Conservation (phyloP, 2,113 vertebrate genomes). For the Epinephelus moara region DNA sequence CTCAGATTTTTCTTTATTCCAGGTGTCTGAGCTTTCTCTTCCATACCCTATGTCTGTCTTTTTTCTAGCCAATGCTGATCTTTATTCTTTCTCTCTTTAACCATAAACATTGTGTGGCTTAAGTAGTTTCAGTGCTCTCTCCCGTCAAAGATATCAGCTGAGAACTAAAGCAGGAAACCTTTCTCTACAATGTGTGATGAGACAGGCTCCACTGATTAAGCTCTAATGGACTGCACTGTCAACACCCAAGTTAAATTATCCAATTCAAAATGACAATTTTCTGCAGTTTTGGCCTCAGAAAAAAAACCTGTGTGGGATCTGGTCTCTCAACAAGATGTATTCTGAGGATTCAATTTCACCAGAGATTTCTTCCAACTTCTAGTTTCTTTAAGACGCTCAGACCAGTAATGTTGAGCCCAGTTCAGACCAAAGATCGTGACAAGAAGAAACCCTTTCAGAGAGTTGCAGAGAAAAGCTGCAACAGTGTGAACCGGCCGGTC, state of each 20-base stretch:
- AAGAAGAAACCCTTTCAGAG: no score
- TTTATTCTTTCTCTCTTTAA: conserved; percentile 8
- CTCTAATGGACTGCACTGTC: not conserved
- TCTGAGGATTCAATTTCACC: not conserved
- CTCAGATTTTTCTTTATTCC: no score
- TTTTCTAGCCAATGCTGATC: not conserved
- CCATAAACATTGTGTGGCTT: not conserved
- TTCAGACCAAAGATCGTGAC: no score
- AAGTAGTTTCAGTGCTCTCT: not conserved
- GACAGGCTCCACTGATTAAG: not conserved
- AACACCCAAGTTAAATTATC: not conserved
- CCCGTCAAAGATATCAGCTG: not conserved
- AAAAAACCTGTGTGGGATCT: not conserved
- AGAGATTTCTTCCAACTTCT: not conserved
- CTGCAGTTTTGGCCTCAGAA: not conserved
- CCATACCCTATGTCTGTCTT: not conserved
- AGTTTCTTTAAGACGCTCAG: no score
- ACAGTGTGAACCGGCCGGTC: no score
- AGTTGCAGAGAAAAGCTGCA: no score
- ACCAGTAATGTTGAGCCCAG: no score
- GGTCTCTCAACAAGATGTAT: no score
- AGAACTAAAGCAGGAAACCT: not conserved
- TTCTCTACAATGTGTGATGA: not conserved
- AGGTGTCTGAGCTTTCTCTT: not conserved
- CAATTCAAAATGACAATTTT: not conserved